Evolutionary conservation across 1,140 invertebrate genomes (phyloP).

Genomic region (Drosophila bipectinata): DNA sequence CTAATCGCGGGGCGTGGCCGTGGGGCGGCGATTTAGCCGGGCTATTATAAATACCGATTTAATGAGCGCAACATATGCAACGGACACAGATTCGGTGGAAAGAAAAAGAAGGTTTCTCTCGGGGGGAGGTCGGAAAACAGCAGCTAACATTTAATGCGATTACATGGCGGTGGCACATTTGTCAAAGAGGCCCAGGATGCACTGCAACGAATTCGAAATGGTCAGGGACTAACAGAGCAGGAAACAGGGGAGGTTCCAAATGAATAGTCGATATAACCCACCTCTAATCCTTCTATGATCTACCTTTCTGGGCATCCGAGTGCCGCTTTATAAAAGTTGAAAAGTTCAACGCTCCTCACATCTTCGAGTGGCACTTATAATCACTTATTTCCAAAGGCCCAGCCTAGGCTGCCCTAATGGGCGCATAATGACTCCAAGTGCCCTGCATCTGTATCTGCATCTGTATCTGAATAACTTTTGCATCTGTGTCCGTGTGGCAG

Average conservation of each 20-base stretch:
- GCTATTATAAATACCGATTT: conserved; percentile 81
- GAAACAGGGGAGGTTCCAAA: no score
- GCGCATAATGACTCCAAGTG: conserved; percentile 25
- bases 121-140: conserved; percentile 24
- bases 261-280: no score
- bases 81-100: conserved; percentile 16
- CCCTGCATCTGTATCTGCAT: conserved; percentile 11
- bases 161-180: conserved; percentile 80
- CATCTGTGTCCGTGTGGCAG: conserved; percentile 40
- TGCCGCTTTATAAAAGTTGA: conserved; percentile 1
- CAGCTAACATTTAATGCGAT: conserved; percentile 73
- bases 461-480: background rate
- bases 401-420: conserved; percentile 2
- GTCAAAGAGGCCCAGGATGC: conserved; percentile 55
- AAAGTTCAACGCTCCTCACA: conserved; percentile 4
- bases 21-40: conserved; percentile 71
- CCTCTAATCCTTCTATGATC: background rate
- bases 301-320: background rate
- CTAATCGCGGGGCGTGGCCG: conserved; percentile 71
- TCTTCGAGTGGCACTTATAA: conserved; percentile 25
- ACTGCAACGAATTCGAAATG: conserved; percentile 33
- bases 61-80: conserved; percentile 80
- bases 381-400: conserved; percentile 1
- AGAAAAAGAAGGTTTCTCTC: background rate
- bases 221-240: background rate